A percentile compares a stretch with the other conserved stretches of the same genome.
Conservation (phyloP, 1,140 invertebrate species). For the Drosophila carrolli region DNA sequence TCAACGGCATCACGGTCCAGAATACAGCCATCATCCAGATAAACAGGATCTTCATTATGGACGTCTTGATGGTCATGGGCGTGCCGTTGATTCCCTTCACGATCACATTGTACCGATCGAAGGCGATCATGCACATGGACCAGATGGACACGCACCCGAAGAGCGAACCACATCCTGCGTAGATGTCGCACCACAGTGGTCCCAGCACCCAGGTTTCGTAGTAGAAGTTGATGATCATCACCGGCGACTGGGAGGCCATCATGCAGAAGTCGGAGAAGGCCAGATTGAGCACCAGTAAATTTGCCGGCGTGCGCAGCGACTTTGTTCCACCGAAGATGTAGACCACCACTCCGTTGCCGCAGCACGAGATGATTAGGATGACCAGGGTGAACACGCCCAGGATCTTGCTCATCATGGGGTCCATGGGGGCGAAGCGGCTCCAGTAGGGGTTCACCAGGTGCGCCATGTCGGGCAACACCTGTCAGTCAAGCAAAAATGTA, state of each 20-base stretch:
- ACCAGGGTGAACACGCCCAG: constrained; percentile 66
- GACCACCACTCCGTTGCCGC: constrained; percentile 88
- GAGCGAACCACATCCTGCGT: constrained; percentile 91
- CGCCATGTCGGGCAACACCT: constrained; percentile 87
- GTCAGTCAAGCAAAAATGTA: background rate
- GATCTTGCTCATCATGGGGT: constrained; percentile 88
- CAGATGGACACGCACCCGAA: constrained; percentile 94
- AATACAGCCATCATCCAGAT: constrained; percentile 89
- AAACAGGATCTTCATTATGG: constrained; percentile 88
- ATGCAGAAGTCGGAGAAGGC: constrained; percentile 91
- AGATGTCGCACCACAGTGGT: constrained; percentile 92
- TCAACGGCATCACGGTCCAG: constrained; percentile 89
- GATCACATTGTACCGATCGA: constrained; percentile 95
- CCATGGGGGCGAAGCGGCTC: constrained; percentile 92
- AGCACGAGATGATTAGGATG: constrained; percentile 83
- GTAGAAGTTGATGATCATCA: constrained; percentile 95
- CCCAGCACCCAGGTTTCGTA: constrained; percentile 94
- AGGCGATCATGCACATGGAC: constrained; percentile 93
- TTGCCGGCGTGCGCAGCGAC: constrained; percentile 86
- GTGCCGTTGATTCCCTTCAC: constrained; percentile 90
- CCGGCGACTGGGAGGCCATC: constrained; percentile 93
- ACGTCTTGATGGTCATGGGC: constrained; percentile 88
- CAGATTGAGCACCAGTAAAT: constrained; percentile 87
- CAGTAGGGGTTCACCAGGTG: constrained; percentile 90
- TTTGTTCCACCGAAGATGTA: constrained; percentile 88